Evolutionary conservation across 2,888 invertebrate species (phyloP).

Genomic region (Sphecodes monilicornis): DNA sequence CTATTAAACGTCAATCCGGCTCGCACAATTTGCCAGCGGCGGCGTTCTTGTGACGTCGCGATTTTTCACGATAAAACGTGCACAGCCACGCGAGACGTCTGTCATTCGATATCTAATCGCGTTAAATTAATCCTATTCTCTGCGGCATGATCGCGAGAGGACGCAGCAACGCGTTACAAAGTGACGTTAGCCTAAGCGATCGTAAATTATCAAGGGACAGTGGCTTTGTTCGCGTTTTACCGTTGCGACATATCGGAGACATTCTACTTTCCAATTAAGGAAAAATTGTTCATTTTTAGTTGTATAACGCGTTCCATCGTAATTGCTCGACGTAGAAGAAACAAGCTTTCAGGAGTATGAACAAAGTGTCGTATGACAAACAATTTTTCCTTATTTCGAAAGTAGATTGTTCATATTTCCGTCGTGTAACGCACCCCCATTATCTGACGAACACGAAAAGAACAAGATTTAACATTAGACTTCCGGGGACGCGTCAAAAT

Average conservation of each 20-base stretch:
- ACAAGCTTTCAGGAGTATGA: background rate
- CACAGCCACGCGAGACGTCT: constrained; percentile 30
- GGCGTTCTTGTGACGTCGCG: constrained; percentile 31
- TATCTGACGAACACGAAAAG: background rate
- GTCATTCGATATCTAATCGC: constrained; percentile 45
- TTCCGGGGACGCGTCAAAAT: no score
- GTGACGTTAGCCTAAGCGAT: constrained; percentile 21
- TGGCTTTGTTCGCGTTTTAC: background rate
- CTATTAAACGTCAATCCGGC: constrained; percentile 50
- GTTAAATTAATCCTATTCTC: constrained; percentile 44
- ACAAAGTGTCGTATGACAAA: background rate
- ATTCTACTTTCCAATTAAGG: background rate
- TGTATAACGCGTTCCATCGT: background rate
- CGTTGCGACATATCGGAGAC: background rate
- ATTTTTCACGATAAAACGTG: constrained; percentile 24
- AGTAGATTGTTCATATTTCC: background rate
- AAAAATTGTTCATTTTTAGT: background rate
- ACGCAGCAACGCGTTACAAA: background rate
- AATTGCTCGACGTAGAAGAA: background rate
- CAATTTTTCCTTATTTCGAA: background rate
- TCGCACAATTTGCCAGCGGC: constrained; percentile 45
- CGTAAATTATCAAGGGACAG: constrained; percentile 29
- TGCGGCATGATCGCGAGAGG: background rate
- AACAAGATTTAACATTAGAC: no score
- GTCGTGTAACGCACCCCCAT: background rate